Evolutionary conservation across 2,113 vertebrate genomes (phyloP).

Genomic region (Neopipo cinnamomea): DNA sequence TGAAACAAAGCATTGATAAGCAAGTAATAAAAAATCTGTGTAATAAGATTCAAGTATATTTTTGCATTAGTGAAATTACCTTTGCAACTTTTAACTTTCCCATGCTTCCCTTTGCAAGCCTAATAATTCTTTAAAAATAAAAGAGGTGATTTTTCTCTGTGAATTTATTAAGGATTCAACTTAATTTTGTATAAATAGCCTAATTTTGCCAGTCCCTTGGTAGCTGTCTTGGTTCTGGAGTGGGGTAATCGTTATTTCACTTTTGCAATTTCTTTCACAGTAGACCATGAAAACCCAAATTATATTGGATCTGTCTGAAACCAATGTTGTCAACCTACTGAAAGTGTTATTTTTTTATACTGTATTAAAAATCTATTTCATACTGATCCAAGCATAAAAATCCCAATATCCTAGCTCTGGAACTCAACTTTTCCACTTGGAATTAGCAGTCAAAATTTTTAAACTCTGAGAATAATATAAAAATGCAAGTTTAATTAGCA

Average conservation of each 20-base stretch:
- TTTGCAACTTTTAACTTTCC: neutral
- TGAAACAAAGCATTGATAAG: neutral
- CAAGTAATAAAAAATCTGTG: neutral
- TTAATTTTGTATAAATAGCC: neutral
- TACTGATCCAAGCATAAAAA: neutral
- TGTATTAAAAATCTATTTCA: neutral
- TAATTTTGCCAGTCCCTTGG: neutral
- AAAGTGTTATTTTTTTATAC: neutral
- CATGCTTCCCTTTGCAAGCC: neutral
- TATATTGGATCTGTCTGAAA: neutral
- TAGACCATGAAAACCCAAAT: neutral
- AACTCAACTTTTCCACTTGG: neutral
- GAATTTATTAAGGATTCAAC: neutral
- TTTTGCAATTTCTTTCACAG: neutral
- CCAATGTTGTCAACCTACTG: neutral
- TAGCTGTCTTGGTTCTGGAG: neutral
- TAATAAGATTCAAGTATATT: neutral
- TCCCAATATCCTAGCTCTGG: neutral
- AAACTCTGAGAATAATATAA: neutral
- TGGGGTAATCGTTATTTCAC: neutral
- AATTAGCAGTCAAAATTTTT: neutral
- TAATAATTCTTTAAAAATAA: neutral
- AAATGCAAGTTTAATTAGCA: neutral
- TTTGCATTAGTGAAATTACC: neutral
- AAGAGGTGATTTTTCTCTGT: neutral